Base-by-base conservation (phyloP, 2,888 invertebrate genomes). In the Lydus trimaculatus region DNA sequence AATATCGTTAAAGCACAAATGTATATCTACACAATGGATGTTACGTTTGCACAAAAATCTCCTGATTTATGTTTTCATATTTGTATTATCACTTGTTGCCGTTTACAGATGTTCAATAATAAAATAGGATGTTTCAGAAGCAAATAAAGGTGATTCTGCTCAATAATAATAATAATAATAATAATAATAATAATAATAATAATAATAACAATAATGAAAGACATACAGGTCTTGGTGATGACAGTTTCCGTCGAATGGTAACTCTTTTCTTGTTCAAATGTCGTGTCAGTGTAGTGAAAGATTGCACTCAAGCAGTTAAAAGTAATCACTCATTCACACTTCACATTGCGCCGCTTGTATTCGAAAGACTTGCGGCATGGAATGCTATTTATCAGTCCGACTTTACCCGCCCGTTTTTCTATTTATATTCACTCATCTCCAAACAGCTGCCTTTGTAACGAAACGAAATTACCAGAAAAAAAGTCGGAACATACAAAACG, bases 321-420 rank as follows among this genome's bases (percentile, higher is more conserved):
- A 72, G 73, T 73, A 76, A 78, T 78, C 77, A 78, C 74, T 78
- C 78, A 77, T 77, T 78, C 77, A 75, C 78, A 76, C 76, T 78
- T 76, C 75, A 72, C 72, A 69, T 73, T 70, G 72, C 71, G 75
- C 72, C 73, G 68, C 69, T 52, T 74, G 71, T 74, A 76, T 73
- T 73, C 75, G 52, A 73, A 76, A 74, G 73, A 71, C 75, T 76
- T 75, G 75, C 70, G 72, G 73, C 70, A 70, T 76, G 75, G 78
- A 79, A 79, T 79, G 78, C 76, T 73, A 78, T 79, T 75, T 78
- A 77, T 78, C 77, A 77, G 74, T 66, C 52, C 68, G 71, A 65
- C 65, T 62, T 63, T 71, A 69, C 64, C 75, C 73, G 72, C 73
- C 72, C 67, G 71, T 68, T 70, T 52, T 52, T 75, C 73, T 75